Evolutionary conservation across 2,113 vertebrate genomes (phyloP), one percentile per base, ranked within the genome.

Genomic region (Edolisoma coerulescens): DNA sequence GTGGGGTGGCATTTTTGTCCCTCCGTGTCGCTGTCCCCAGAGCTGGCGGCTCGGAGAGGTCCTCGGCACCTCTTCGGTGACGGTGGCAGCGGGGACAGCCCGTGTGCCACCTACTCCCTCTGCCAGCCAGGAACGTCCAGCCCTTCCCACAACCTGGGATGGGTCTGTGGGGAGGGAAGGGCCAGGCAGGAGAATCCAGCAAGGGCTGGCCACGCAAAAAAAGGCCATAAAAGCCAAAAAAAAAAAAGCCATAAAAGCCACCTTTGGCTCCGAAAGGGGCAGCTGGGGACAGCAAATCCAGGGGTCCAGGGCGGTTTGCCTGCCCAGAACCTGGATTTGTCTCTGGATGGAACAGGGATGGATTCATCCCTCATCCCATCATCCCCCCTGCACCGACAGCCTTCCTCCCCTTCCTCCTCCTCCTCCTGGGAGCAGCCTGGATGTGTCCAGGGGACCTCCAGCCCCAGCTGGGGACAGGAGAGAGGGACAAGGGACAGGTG

Each of bases 1-100:
- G 8, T 6, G n/a, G 49, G 35, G 15, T 5, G 2, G 32, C 3
- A 0, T 4, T 67, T 67, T 8, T 63, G 53, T 4, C 33, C 18
- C 0, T 13, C 24, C 1, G 4, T 6, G 27, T 23, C 33, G 18
- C 24, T 41, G 9, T 53, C 16, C 49, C n/a, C 75, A 30, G 57
- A 50, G 37, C 45, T 17, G 61, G 35, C 35, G 8, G 47, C 60
- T 8, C 1, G 6, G 2, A 57, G 30, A 26, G 37, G 3, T 14
- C 59, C 59, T 53, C 9, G 24, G 13, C 78, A 15, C 35, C 8
- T 4, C 74, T 52, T 16, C 13, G 14, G 16, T 10, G 8, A 14
- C 60, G 24, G 57, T 5, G 39, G 6, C 32, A 13, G 70, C 59
- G 4, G 44, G 47, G 22, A n/a, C 54, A 13, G 5, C 16, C 4